Conservation (phyloP, 2,888 invertebrate species). For the Pyrgus malvae region DNA sequence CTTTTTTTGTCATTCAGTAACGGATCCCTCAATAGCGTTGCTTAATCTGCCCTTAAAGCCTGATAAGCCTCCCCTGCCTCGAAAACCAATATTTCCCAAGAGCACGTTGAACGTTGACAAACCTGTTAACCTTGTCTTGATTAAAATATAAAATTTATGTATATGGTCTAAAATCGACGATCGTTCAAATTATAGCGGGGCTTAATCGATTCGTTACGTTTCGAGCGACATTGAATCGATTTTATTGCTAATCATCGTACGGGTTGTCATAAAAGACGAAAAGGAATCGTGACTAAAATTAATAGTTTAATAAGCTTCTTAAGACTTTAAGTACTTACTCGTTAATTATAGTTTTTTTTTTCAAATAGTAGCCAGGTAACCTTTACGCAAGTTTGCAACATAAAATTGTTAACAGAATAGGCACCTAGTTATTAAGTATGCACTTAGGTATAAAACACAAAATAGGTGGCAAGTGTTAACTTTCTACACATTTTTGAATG, state of each 20-base stretch:
- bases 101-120: slow-evolving; percentile 4
- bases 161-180: slow-evolving; percentile 20
- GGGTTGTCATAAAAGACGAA: neutral
- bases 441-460: too few species aligned
- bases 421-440: too few species aligned
- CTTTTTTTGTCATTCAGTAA: too few species aligned
- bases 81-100: slow-evolving; percentile 12
- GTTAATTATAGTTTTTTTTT: neutral
- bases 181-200: neutral
- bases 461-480: too few species aligned
- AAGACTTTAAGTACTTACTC: neutral
- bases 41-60: slow-evolving; percentile 17
- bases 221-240: slow-evolving; percentile 11
- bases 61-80: slow-evolving; percentile 16
- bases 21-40: too few species aligned
- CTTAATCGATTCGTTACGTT: slow-evolving; percentile 3
- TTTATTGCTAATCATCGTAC: slow-evolving; percentile 1
- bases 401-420: too few species aligned
- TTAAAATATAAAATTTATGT: slow-evolving; percentile 16
- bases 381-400: too few species aligned
- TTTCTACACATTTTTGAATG: too few species aligned
- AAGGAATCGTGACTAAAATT: slow-evolving; percentile 8
- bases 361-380: neutral
- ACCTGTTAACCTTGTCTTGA: slow-evolving; percentile 23
- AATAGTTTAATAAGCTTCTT: slow-evolving; percentile 3